Conservation (phyloP, 2,888 invertebrate genomes). For the Polydrusus cervinus region DNA sequence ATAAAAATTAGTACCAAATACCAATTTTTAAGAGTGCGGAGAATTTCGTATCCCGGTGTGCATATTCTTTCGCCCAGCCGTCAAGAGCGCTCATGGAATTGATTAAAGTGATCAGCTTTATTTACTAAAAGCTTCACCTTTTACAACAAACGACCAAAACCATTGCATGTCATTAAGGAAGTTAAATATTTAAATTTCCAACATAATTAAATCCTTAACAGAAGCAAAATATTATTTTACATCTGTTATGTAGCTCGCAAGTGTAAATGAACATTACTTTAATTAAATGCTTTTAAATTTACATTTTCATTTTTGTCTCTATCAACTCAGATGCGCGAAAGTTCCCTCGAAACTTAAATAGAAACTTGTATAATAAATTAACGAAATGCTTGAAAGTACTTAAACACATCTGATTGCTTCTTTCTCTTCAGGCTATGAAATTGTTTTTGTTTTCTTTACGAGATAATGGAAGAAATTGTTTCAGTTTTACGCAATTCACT, state of each 20-base stretch:
- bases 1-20: too few relatives aligned
- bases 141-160: too few relatives aligned
- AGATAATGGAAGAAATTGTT: neutral
- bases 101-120: neutral
- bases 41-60: too few relatives aligned
- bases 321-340: neutral
- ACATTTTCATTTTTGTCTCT: slow-evolving; percentile 13
- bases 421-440: neutral
- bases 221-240: slow-evolving; percentile 13
- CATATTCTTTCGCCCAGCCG: too few relatives aligned
- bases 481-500: neutral
- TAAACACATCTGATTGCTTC: neutral
- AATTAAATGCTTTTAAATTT: slow-evolving; percentile 10
- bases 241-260: slow-evolving; percentile 6
- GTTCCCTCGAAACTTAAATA: neutral
- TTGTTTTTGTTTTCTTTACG: neutral
- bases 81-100: too few relatives aligned
- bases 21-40: too few relatives aligned
- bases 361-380: slow-evolving; percentile 9
- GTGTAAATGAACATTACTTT: slow-evolving; percentile 1
- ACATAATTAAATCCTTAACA: slow-evolving; percentile 1
- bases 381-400: neutral
- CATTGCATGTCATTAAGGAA: neutral
- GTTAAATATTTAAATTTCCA: neutral
- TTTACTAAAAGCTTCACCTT: too few relatives aligned